These are phyloP conservation scores for Sebastes steindachneri DNA, from an alignment of 2,797 vertebrate species.

Conservation along the genomic window DNA sequence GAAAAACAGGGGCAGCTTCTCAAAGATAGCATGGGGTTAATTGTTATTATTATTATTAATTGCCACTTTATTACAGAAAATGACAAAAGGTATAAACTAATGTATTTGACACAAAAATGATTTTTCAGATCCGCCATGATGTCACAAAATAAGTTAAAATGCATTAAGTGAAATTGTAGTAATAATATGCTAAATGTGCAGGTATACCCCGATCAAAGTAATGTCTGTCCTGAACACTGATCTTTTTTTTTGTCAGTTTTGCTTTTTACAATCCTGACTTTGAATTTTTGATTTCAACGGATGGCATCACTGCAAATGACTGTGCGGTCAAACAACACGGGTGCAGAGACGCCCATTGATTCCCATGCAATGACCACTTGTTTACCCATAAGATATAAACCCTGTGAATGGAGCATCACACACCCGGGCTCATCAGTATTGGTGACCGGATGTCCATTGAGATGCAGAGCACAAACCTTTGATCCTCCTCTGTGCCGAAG, in stretches of 20 bases:
- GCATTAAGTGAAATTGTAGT: background rate
- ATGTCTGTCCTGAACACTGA: background rate
- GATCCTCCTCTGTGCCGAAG: conserved; percentile 79
- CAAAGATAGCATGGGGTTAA: background rate
- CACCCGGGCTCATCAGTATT: conserved; percentile 79
- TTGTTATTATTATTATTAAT: background rate
- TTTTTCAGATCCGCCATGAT: background rate
- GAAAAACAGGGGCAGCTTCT: background rate
- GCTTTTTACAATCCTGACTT: background rate
- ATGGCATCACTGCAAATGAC: background rate
- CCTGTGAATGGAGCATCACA: conserved; percentile 74
- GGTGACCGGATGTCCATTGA: conserved; percentile 80
- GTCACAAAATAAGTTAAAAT: background rate
- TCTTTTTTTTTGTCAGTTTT: background rate
- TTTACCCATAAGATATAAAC: conserved; percentile 67
- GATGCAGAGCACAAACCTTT: conserved; percentile 84
- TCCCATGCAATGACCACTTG: conserved; percentile 56
- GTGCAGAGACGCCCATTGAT: conserved; percentile 22
- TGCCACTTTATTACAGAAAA: background rate
- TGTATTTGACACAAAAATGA: background rate
- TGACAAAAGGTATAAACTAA: background rate
- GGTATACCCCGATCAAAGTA: background rate
- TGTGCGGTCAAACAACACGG: background rate
- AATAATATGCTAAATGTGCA: background rate
- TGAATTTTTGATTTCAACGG: background rate